phyloP scores from a whole-genome alignment of 2,797 vertebrate genomes.

The Mormyrus proboscirostris region DNA sequence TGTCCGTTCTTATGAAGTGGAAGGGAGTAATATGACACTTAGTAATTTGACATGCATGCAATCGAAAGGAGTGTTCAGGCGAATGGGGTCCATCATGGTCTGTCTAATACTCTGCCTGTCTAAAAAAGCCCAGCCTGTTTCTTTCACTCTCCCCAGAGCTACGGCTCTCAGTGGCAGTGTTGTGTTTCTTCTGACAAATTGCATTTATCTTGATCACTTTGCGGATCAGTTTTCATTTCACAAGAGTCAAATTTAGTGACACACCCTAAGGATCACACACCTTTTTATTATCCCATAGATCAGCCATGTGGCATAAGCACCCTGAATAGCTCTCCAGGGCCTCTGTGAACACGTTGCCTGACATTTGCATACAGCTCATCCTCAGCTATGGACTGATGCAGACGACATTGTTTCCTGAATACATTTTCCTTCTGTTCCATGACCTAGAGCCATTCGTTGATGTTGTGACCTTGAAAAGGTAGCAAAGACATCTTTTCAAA shows the following conservation, averaged over 20 bases:
- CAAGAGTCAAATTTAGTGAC: background rate
- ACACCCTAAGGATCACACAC: background rate
- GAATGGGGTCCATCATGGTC: background rate
- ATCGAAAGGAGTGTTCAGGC: background rate
- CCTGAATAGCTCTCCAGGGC: background rate
- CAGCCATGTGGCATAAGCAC: background rate
- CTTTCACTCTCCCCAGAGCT: background rate
- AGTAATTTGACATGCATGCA: conserved; percentile 1
- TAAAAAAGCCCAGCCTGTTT: background rate
- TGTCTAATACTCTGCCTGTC: background rate
- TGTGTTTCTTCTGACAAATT: background rate
- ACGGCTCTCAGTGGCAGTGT: background rate
- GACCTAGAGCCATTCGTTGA: background rate
- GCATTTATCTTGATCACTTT: background rate
- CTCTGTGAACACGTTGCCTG: background rate
- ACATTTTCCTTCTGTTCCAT: background rate
- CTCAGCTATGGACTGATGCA: background rate
- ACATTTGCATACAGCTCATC: background rate
- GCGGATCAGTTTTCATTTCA: background rate
- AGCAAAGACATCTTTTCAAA: background rate
- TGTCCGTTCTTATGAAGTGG: conserved; percentile 17
- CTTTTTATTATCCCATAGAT: background rate
- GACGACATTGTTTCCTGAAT: background rate
- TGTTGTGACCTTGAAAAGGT: background rate
- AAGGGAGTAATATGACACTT: conserved; percentile 17